Conservation (phyloP, 2,797 vertebrate genomes). For the Mus spretus region DNA sequence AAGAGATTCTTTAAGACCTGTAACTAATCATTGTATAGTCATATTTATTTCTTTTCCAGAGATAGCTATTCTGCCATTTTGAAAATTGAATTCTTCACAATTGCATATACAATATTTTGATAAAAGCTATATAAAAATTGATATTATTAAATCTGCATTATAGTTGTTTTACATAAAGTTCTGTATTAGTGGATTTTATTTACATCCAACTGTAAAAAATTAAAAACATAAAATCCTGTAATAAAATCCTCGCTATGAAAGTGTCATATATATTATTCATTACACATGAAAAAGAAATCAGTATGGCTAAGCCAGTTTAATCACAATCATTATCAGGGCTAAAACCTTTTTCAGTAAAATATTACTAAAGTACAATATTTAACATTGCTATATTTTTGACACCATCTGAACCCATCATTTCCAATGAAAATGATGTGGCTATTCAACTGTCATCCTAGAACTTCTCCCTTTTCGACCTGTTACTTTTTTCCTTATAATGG, state of each 20-base stretch:
- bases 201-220: conserved; percentile 86
- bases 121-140: conserved; percentile 79
- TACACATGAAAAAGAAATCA: conserved; percentile 89
- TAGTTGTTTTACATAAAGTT: conserved; percentile 80
- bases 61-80: conserved; percentile 72
- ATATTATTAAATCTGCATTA: conserved; percentile 78
- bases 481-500: conserved; percentile 1
- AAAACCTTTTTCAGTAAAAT: conserved; percentile 88
- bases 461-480: conserved; percentile 68
- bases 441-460: conserved; percentile 63
- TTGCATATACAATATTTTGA: conserved; percentile 85
- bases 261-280: conserved; percentile 89
- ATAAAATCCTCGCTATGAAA: conserved; percentile 88
- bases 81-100: conserved; percentile 75
- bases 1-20: conserved; percentile 51
- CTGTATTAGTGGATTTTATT: conserved; percentile 79
- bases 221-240: conserved; percentile 87
- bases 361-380: conserved; percentile 88
- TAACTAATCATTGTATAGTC: conserved; percentile 73
- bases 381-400: conserved; percentile 82
- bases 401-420: conserved; percentile 75
- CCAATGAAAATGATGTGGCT: conserved; percentile 69
- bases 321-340: conserved; percentile 86
- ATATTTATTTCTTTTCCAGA: conserved; percentile 67
- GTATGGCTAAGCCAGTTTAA: conserved; percentile 88